phyloP scores from a whole-genome alignment of 2,888 invertebrate species.

The Andrena fulva region DNA sequence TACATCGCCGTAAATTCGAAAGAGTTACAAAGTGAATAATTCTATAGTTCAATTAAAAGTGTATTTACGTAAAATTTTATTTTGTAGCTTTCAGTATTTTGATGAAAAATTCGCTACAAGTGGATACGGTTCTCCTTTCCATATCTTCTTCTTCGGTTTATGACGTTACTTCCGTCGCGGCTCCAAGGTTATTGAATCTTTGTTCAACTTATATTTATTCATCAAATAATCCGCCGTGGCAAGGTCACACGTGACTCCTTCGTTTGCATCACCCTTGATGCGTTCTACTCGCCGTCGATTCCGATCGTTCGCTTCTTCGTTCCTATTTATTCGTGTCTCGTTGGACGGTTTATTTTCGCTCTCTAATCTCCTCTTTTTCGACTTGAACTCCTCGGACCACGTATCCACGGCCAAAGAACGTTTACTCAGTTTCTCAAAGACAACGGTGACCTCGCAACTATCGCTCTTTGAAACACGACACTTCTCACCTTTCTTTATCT shows the following conservation, averaged over 20 bases:
- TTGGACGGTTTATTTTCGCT: slow-evolving; percentile 6
- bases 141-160: not conserved
- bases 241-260: not conserved
- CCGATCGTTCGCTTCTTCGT: not conserved
- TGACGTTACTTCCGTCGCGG: slow-evolving; percentile 11
- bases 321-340: not conserved
- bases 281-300: not conserved
- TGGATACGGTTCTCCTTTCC: not conserved
- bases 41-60: not conserved
- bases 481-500: not conserved
- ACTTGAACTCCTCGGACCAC: not conserved
- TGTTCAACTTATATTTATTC: slow-evolving; percentile 19
- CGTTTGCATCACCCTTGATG: slow-evolving; percentile 14
- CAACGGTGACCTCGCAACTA: not conserved
- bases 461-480: not conserved
- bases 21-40: too few species aligned
- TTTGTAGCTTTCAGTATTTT: not conserved
- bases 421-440: not conserved
- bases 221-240: slow-evolving; percentile 23
- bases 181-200: not conserved
- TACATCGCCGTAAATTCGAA: not conserved
- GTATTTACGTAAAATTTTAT: not conserved
- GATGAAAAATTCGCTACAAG: not conserved
- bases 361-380: slow-evolving; percentile 10
- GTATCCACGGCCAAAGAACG: not conserved